A percentile compares a stretch with the other conserved stretches of the same genome.
Conservation (phyloP, 2,113 vertebrate genomes). For the Numida meleagris region DNA sequence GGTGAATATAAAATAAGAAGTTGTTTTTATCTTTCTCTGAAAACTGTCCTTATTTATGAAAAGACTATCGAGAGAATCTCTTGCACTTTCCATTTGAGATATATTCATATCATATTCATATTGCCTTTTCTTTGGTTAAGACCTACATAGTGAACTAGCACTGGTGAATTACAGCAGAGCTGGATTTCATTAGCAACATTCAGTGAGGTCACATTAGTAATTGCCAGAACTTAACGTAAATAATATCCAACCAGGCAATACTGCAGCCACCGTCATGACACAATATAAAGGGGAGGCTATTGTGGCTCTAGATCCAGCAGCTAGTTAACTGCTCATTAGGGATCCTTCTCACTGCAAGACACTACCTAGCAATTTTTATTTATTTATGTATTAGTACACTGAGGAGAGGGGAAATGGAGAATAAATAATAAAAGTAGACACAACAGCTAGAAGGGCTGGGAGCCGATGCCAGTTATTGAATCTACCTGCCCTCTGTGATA, state of each 20-base stretch:
- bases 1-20: not conserved
- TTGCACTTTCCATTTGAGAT: not conserved
- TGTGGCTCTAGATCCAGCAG: not conserved
- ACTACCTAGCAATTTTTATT: not conserved
- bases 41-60: not conserved
- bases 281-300: not conserved
- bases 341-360: not conserved
- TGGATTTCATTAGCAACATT: not conserved
- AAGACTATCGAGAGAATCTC: not conserved
- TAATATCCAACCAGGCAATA: not conserved
- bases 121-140: not conserved
- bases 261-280: not conserved
- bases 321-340: not conserved
- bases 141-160: not conserved
- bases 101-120: not conserved
- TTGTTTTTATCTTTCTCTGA: not conserved
- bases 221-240: not conserved
- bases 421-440: conserved; percentile 40
- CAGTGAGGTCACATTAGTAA: not conserved
- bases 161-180: not conserved
- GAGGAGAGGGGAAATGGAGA: not conserved
- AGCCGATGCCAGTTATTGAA: conserved; percentile 21
- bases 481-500: conserved; percentile 28
- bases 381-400: not conserved
- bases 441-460: not conserved